Conservation (phyloP, 2,888 invertebrate species). For the Mylabris sibirica region DNA sequence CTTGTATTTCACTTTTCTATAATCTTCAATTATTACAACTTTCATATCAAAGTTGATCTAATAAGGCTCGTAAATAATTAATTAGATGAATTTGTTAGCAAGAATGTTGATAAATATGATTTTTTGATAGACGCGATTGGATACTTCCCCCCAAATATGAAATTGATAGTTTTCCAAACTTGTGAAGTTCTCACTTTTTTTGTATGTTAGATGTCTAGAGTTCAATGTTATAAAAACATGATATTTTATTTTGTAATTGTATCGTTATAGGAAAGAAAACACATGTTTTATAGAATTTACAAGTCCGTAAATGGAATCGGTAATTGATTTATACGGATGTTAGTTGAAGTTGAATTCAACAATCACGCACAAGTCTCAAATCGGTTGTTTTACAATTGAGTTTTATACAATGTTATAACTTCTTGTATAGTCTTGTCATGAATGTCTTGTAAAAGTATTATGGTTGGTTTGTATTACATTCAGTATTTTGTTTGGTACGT, state of each 20-base stretch:
- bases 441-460: slow-evolving; percentile 26
- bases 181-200: no score
- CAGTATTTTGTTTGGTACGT: background rate
- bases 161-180: background rate
- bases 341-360: slow-evolving; percentile 16
- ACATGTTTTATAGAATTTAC: slow-evolving; percentile 48
- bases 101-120: no score
- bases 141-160: background rate
- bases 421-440: slow-evolving; percentile 30
- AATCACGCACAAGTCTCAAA: slow-evolving; percentile 27
- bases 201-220: no score
- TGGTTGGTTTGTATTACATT: slow-evolving; percentile 21
- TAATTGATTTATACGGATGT: slow-evolving; percentile 34
- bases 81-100: no score
- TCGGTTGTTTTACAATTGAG: slow-evolving; percentile 29
- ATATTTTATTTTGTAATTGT: no score
- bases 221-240: no score
- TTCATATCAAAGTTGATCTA: background rate
- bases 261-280: slow-evolving; percentile 39
- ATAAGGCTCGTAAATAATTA: no score
- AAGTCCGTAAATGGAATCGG: slow-evolving; percentile 44
- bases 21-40: background rate
- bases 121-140: background rate
- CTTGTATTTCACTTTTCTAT: background rate
- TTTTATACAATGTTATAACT: slow-evolving; percentile 30